Evolutionary conservation across 2,888 invertebrate genomes (phyloP).

Genomic region (Julus scanicus): DNA sequence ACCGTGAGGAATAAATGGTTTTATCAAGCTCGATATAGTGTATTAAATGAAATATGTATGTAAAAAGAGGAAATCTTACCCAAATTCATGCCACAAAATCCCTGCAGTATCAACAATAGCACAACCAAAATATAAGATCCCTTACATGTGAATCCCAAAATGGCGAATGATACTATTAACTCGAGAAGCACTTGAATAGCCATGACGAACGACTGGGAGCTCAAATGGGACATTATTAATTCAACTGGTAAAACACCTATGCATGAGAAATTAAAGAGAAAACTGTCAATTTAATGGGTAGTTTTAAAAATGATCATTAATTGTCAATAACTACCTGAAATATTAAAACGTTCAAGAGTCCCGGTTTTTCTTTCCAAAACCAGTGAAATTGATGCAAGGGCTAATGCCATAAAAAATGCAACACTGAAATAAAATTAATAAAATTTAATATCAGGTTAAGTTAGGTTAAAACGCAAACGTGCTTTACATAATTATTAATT

Average conservation of each 20-base stretch:
- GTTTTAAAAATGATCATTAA: too few relatives aligned
- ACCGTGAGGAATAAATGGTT: neutral
- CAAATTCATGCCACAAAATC: constrained; percentile 39
- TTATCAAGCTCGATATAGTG: neutral
- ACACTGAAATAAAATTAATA: neutral
- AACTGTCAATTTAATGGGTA: neutral
- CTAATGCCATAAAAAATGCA: constrained; percentile 27
- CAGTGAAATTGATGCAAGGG: neutral
- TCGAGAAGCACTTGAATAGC: neutral
- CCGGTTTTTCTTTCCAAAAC: constrained; percentile 13
- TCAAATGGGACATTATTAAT: neutral
- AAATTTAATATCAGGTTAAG: too few relatives aligned
- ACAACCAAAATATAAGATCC: neutral
- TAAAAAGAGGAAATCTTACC: neutral
- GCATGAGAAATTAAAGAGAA: neutral
- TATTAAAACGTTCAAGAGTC: constrained; percentile 1
- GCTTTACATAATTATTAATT: too few relatives aligned
- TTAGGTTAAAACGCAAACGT: too few relatives aligned
- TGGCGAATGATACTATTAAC: neutral
- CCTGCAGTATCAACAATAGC: neutral
- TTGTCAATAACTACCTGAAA: neutral
- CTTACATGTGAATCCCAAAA: constrained; percentile 41
- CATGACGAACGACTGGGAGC: neutral
- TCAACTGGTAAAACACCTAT: constrained; percentile 32
- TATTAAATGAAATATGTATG: neutral